Evolutionary conservation across 2,888 invertebrate species (phyloP), one percentile per base, ranked within the genome.

Genomic region (Pimpla rufipes): DNA sequence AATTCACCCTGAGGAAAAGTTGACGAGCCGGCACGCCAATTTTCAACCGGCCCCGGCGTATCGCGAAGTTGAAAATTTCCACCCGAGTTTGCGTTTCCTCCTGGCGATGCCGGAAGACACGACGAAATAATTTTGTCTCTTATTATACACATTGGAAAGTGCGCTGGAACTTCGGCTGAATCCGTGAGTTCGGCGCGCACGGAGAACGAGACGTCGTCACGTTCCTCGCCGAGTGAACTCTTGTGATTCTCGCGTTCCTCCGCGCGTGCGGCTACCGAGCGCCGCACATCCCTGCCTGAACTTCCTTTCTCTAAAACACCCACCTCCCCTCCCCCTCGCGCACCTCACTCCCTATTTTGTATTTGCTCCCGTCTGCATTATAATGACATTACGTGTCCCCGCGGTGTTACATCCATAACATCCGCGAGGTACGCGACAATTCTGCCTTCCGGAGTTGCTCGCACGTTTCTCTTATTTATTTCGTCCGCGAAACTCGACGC

Each of bases 351-450:
- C 79, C 83, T 29, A 80, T 86, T 85, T 79, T 87, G 90, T 90
- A 88, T 90, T 88, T 89, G 87, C 87, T 89, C 88, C 89, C 90
- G 90, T 91, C 90, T 91, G 90, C 89, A 90, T 91, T 91, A 90
- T 91, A 92, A 92, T 91, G 90, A 89, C 89, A 91, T 92, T 91
- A 91, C 90, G 90, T 91, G 90, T 91, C 89, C 89, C 89, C 90
- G 87, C 89, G n/a, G n/a, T n/a, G 89, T 90, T 91, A 91, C 89
- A 90, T 84, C 81, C 84, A n/a, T n/a, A 82, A 47, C 70, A 64
- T 81, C 64, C 64, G 83, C 81, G 78, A 81, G 79, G 71, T 81
- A 79, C 81, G 67, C 64, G 71, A 80, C 76, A 42, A 73, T 50
- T 57, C 80, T 13, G 6, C 5, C 59, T 66, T 21, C 50, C 50